Evolutionary conservation across 2,113 vertebrate genomes (phyloP).

Genomic region (Strigops habroptila): DNA sequence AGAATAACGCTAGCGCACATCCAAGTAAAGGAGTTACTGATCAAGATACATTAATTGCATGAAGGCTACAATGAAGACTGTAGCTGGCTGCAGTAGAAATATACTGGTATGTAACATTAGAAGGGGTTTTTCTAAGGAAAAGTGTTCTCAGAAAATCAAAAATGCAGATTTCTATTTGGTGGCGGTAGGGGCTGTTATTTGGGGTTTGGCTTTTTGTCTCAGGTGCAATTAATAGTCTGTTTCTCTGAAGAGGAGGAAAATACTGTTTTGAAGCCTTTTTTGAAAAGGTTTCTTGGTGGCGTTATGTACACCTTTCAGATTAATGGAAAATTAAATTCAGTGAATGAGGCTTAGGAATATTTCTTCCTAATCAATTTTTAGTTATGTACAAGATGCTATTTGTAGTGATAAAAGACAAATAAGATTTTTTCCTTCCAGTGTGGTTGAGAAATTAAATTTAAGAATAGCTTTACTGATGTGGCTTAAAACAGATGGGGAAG

Average conservation of each 20-base stretch:
- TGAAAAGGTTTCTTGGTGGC: background rate
- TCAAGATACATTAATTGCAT: background rate
- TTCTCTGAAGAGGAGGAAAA: background rate
- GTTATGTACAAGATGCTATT: background rate
- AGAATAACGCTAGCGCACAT: background rate
- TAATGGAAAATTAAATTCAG: background rate
- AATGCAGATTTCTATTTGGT: background rate
- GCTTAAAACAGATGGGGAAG: background rate
- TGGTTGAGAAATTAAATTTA: background rate
- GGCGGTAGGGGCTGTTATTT: background rate
- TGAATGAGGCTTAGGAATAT: background rate
- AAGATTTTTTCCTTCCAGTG: rapidly evolving
- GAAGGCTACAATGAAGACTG: background rate
- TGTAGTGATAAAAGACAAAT: background rate
- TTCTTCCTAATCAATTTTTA: background rate
- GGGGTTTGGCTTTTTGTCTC: background rate
- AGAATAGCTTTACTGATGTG: background rate
- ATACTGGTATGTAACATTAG: background rate
- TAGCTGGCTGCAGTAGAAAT: background rate
- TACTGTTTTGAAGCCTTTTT: background rate
- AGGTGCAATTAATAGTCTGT: background rate
- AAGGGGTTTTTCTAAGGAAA: background rate
- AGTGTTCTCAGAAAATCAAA: background rate
- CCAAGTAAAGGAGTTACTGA: background rate
- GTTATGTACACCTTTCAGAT: background rate